phyloP scores from a whole-genome alignment of 1,140 invertebrate species.

The Chelonus insularis region DNA sequence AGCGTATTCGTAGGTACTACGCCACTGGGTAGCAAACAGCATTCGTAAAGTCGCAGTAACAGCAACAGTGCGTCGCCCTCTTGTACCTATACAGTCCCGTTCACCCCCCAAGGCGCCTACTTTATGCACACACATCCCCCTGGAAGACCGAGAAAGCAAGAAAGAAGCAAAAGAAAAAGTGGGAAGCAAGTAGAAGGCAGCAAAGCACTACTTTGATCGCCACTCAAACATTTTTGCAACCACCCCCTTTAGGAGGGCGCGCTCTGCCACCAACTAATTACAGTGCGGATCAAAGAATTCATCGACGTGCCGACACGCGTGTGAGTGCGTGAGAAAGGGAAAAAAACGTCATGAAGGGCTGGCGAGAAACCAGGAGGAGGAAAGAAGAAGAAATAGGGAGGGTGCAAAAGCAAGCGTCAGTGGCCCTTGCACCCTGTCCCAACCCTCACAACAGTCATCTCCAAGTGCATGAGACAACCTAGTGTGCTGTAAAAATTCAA shows the following conservation, averaged over 20 bases:
- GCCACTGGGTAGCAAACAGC: slow-evolving; percentile 17
- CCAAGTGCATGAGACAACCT: too few relatives aligned
- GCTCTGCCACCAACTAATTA: slow-evolving; percentile 55
- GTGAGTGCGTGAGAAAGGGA: slow-evolving; percentile 36
- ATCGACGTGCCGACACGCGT: slow-evolving; percentile 41
- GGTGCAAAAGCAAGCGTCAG: slow-evolving; percentile 29
- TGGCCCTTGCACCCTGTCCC: slow-evolving; percentile 34
- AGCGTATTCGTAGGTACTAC: background rate
- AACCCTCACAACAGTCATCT: background rate
- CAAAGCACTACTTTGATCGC: slow-evolving; percentile 55
- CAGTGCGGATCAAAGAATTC: slow-evolving; percentile 58
- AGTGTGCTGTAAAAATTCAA: too few relatives aligned
- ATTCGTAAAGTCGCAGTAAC: slow-evolving; percentile 15
- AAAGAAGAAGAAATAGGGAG: slow-evolving; percentile 9
- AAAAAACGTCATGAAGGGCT: slow-evolving; percentile 7
- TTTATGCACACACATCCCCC: background rate
- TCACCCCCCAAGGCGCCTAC: slow-evolving; percentile 13
- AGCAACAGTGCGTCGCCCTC: slow-evolving; percentile 17
- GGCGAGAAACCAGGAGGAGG: background rate
- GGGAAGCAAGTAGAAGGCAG: slow-evolving; percentile 34
- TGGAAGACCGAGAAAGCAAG: background rate
- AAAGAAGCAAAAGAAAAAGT: slow-evolving; percentile 21
- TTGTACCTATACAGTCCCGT: background rate
- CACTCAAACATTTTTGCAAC: slow-evolving; percentile 56
- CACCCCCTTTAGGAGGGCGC: slow-evolving; percentile 30